Conservation (phyloP, 2,113 vertebrate genomes). For the Symphodus melops region DNA sequence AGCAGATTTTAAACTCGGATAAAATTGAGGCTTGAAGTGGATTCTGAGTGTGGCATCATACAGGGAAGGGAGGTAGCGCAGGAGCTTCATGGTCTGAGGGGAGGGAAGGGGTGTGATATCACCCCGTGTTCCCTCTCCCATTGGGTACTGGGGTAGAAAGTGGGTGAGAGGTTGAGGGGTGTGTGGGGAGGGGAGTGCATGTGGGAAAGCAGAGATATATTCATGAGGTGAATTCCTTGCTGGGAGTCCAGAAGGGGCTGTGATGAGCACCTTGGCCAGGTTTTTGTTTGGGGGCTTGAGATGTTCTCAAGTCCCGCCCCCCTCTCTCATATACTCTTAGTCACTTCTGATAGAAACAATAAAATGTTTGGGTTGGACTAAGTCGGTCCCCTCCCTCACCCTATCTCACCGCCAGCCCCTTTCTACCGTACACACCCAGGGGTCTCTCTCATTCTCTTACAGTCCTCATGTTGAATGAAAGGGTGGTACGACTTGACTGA, state of each 20-base stretch:
- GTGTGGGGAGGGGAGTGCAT: constrained; percentile 28
- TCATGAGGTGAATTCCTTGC: constrained; percentile 44
- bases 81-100: constrained; percentile 13
- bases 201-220: constrained; percentile 49
- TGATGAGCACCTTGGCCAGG: background rate
- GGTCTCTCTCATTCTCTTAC: background rate
- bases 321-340: constrained; percentile 6
- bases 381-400: constrained; percentile 62
- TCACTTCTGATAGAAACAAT: constrained; percentile 46
- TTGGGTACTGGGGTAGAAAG: constrained; percentile 68
- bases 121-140: constrained; percentile 49
- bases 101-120: constrained; percentile 57
- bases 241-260: background rate
- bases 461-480: constrained; percentile 27
- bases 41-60: constrained; percentile 30
- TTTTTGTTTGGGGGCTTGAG: constrained; percentile 1
- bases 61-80: background rate
- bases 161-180: constrained; percentile 82
- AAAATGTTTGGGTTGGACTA: constrained; percentile 34
- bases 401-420: constrained; percentile 54
- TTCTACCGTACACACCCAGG: constrained; percentile 41
- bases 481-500: constrained; percentile 61
- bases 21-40: constrained; percentile 27
- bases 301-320: background rate
- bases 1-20: constrained; percentile 41